Evolutionary conservation across 2,888 invertebrate genomes (phyloP), one percentile per base, ranked within the genome.

Genomic region (Lobophora halterata): DNA sequence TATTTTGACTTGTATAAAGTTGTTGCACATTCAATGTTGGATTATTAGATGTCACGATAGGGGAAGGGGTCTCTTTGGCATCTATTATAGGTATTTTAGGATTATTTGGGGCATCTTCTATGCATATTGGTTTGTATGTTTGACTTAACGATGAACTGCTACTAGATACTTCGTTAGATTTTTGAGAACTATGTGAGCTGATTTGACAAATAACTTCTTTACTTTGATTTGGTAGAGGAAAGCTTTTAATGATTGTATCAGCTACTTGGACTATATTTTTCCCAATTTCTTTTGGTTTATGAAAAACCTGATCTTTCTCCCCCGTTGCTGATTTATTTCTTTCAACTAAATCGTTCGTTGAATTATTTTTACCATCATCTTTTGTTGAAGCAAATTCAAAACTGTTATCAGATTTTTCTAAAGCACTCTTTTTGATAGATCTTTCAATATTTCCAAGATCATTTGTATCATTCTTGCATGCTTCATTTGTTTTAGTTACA

Each of bases 321-420:
- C 4, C 17, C 7, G n/a, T 19, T 19, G 31, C 27, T 19, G 24
- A 16, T 24, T 32, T 21, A 17, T 3, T 8, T 11, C 25, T 11
- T 27, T 16, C 18, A 24, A 9, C n/a, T 21, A 13, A 7, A 8
- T 26, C 31, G 9, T 26, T 12, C 4, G 10, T 21, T 3, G 13
- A 12, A 9, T 6, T 5, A 17, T 5, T 14, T 8, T 19, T 37
- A 10, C 5, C n/a, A 16, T 20, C 19, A 36, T 35, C 8, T 18
- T 33, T 29, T 8, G 10, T 12, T 3, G 18, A 18, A 13, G 3
- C 12, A 12, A n/a, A n/a, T n/a, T n/a, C n/a, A n/a, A n/a, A n/a
- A n/a, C n/a, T n/a, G n/a, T 7, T 24, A 5, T 16, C 8, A 16
- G 19, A 10, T 30, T 28, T 24, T 19, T 30, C 17, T 29, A 32